Conservation (phyloP, 2,888 invertebrate species). For the Scaptomyza cyrtandrae region DNA sequence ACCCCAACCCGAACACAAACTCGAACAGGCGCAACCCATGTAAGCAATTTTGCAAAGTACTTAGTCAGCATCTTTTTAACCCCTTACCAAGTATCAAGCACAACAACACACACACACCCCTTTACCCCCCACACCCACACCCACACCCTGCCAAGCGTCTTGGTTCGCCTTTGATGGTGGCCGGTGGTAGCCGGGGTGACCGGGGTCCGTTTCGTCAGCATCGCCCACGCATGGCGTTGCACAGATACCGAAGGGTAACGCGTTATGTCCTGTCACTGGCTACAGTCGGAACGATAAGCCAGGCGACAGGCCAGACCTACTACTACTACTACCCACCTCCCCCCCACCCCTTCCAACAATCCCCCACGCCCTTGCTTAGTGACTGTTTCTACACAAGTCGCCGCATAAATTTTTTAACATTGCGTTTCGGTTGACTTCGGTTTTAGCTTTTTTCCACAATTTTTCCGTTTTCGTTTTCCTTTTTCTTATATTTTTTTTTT, state of each 20-base stretch:
- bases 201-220: slow-evolving; percentile 50
- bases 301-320: slow-evolving; percentile 35
- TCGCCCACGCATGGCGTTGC: slow-evolving; percentile 69
- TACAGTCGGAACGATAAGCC: slow-evolving; percentile 72
- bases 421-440: slow-evolving; percentile 56
- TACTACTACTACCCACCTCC: background rate
- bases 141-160: background rate
- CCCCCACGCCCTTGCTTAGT: slow-evolving; percentile 4
- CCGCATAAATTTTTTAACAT: slow-evolving; percentile 35
- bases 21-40: slow-evolving; percentile 59
- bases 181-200: slow-evolving; percentile 58
- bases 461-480: slow-evolving; percentile 13
- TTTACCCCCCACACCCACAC: background rate
- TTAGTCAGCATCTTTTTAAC: slow-evolving; percentile 79
- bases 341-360: background rate
- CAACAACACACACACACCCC: background rate
- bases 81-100: slow-evolving; percentile 41
- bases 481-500: slow-evolving; percentile 21
- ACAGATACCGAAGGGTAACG: slow-evolving; percentile 77
- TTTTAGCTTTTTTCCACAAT: slow-evolving; percentile 8
- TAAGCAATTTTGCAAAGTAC: slow-evolving; percentile 80
- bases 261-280: slow-evolving; percentile 81
- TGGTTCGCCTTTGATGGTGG: slow-evolving; percentile 45
- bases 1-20: background rate
- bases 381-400: slow-evolving; percentile 27